A percentile compares a stretch with the other conserved stretches of the same genome.
These are phyloP conservation scores for Bryconaethiops microstoma DNA, from an alignment of 2,797 vertebrate genomes.

Conservation along the genomic window DNA sequence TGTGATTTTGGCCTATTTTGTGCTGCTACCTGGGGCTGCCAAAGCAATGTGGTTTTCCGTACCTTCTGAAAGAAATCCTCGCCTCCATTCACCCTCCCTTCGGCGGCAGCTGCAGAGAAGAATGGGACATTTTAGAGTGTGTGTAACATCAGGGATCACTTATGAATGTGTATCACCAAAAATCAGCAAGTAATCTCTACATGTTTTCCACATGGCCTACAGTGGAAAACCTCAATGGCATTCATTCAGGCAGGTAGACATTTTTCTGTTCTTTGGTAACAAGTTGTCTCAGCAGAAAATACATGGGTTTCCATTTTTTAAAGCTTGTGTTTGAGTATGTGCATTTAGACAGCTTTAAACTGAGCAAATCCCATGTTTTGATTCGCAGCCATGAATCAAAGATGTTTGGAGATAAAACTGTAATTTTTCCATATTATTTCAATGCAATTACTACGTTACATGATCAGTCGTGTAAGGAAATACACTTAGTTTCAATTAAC, in stretches of 20 bases:
- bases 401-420: too few relatives aligned
- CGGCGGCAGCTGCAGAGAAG: slow-evolving; percentile 83
- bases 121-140: slow-evolving; percentile 52
- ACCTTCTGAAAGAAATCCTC: slow-evolving; percentile 93
- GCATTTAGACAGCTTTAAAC: slow-evolving; percentile 31
- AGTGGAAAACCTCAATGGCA: slow-evolving; percentile 35
- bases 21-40: neutral
- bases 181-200: slow-evolving; percentile 49
- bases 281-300: slow-evolving; percentile 27
- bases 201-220: slow-evolving; percentile 45
- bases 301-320: slow-evolving; percentile 10
- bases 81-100: slow-evolving; percentile 87
- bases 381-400: neutral
- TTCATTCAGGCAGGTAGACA: slow-evolving; percentile 22
- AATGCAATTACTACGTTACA: too few relatives aligned
- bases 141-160: slow-evolving; percentile 57
- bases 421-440: too few relatives aligned
- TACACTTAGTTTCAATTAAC: too few relatives aligned
- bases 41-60: slow-evolving; percentile 61
- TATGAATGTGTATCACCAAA: slow-evolving; percentile 47
- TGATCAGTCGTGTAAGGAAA: too few relatives aligned
- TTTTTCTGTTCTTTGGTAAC: slow-evolving; percentile 35
- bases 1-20: slow-evolving; percentile 47
- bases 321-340: slow-evolving; percentile 18
- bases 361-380: slow-evolving; percentile 12